phyloP scores from a whole-genome alignment of 2,888 invertebrate genomes.

The Acleris sparsana region DNA sequence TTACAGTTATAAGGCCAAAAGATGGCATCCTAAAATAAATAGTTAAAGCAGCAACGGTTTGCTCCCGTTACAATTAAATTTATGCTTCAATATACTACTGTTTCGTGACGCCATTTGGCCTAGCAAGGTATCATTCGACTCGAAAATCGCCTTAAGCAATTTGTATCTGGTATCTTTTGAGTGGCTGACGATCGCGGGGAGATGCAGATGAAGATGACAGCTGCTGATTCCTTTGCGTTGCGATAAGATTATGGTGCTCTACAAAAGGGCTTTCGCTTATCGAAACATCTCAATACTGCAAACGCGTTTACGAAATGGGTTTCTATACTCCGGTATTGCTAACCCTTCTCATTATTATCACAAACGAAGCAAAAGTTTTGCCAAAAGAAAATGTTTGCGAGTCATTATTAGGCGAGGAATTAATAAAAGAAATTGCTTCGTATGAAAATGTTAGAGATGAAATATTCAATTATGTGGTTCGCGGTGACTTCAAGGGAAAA shows the following conservation, averaged over 20 bases:
- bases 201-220: constrained; percentile 13
- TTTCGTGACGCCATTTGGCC: too few species aligned
- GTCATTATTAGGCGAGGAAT: constrained; percentile 63
- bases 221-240: constrained; percentile 32
- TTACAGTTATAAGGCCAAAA: too few species aligned
- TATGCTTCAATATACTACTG: too few species aligned
- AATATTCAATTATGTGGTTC: constrained; percentile 78
- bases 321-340: constrained; percentile 47
- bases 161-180: constrained; percentile 23
- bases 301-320: constrained; percentile 54
- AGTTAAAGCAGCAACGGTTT: too few species aligned
- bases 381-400: constrained; percentile 60
- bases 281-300: constrained; percentile 50
- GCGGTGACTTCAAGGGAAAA: constrained; percentile 81
- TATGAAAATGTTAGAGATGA: constrained; percentile 76
- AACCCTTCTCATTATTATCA: constrained; percentile 50
- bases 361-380: constrained; percentile 56
- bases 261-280: constrained; percentile 48
- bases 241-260: constrained; percentile 54
- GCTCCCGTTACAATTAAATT: too few species aligned
- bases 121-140: too few species aligned
- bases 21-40: too few species aligned
- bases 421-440: constrained; percentile 84
- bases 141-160: not conserved
- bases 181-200: not conserved